Percentiles rank a stretch among this genome's conserved stretches.
These are phyloP conservation scores for Phalloptychus januarius DNA, from an alignment of 2,797 vertebrate genomes.

Conservation along the genomic window DNA sequence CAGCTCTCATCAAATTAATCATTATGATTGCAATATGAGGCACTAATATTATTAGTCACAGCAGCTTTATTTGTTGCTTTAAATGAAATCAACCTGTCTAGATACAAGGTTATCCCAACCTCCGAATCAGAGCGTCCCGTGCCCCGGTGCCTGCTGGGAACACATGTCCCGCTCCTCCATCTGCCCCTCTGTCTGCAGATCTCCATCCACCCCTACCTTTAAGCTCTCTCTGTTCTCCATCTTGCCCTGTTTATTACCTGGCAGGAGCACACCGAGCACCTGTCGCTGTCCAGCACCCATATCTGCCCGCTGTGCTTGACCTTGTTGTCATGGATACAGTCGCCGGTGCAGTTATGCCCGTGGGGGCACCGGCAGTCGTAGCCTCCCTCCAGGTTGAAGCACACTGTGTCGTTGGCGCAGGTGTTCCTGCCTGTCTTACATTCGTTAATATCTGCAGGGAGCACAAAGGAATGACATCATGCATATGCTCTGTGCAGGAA, in stretches of 20 bases:
- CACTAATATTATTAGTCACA: not conserved
- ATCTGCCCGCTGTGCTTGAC: conserved; percentile 97
- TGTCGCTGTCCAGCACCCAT: conserved; percentile 96
- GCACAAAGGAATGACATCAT: conserved; percentile 44
- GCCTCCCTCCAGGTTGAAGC: conserved; percentile 97
- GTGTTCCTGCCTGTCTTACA: conserved; percentile 93
- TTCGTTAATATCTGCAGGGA: conserved; percentile 92
- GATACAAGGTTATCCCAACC: not conserved
- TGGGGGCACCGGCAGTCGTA: conserved; percentile 97
- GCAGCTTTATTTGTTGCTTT: not conserved
- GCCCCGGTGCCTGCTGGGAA: not conserved
- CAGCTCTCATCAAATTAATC: not conserved
- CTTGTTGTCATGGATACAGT: conserved; percentile 93
- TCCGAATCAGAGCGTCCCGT: not conserved
- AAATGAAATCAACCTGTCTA: not conserved
- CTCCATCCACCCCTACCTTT: not conserved
- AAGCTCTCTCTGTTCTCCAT: conserved; percentile 1
- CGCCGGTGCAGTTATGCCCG: conserved; percentile 96
- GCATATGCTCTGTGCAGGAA: conserved; percentile 41
- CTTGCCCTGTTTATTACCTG: conserved; percentile 83
- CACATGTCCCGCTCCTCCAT: conserved; percentile 10
- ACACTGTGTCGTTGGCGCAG: conserved; percentile 96
- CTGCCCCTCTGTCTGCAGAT: conserved; percentile 7
- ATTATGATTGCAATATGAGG: not conserved
- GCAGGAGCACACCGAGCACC: conserved; percentile 96